Base-by-base conservation (phyloP, 2,797 vertebrate genomes). In the Sylvilagus floridanus region DNA sequence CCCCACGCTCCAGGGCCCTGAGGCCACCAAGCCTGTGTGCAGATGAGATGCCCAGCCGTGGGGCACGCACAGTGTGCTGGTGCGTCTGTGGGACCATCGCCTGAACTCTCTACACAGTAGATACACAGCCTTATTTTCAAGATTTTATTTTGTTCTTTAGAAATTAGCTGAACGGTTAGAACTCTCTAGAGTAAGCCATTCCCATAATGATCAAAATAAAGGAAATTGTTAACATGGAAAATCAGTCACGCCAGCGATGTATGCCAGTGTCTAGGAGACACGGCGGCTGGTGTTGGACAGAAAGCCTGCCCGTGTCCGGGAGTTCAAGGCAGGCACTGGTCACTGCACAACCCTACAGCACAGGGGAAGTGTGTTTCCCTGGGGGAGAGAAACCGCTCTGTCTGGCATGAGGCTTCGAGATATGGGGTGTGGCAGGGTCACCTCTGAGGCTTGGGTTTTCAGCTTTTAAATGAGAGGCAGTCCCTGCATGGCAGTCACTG, bases 41-140 rank as follows among this genome's bases (percentile, higher is more conserved):
- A 26, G 4, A 32, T 9, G 1, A 0, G n/a, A 19, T 1, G 19
- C 26, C 7, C 37, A 47, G 42, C 3, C 37, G 5, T 10, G 0
- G 60, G 42, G 30, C 7, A 8, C 3, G 3, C 54, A 24, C 62
- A 0, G 0, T 47, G 42, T 47, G 42, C 42, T 2, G 4, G 13
- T 8, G 19, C 8, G 79, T 47, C 30, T 35, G 77, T 66, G 35
- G 57, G 32, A 17, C 22, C 5, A 1, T 19, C 52, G 4, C 73
- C 50, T n/a, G 37, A 28, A 28, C 24, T 0, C 21, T 2, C 17
- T 10, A 26, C 68, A 35, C 22, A 32, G 71, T 47, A 47, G 42
- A 47, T 12, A 66, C 11, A 47, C 24, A 47, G 5, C 28, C 16
- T 52, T 4, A 66, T 30, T 84, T 88, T 14, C 8, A 77, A 47